Evolutionary conservation across 2,888 invertebrate genomes (phyloP), one percentile per base, ranked within the genome.

Genomic region (Latheticus oryzae): DNA sequence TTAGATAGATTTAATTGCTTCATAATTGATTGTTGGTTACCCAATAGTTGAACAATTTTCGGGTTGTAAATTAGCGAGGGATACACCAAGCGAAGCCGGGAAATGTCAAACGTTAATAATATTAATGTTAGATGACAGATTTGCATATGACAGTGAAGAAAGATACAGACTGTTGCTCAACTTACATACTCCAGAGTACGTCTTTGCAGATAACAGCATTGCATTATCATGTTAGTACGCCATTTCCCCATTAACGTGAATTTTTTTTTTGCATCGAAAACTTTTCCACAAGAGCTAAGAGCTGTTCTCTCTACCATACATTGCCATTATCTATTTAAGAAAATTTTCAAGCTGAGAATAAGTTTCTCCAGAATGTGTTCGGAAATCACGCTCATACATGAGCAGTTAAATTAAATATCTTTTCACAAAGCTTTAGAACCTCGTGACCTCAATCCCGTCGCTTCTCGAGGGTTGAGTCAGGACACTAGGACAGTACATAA

Each of bases 401-500:
- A 33, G 13, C 48, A 11, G 19, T 35, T 9, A 24, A 38, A 54
- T n/a, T 54, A 21, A 37, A 45, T 45, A 48, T 55, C 40, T 55
- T 48, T 62, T 62, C 11, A 9, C 35, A 12, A 24, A 48, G 32
- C 59, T 55, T 24, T 48, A 54, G 54, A 61, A 65, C 32, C 45
- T 60, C 58, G 55, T 59, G 63, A 63, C 65, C 65, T 60, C 63
- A 63, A 63, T 65, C 62, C 61, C 32, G 62, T 35, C 52, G 47
- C 52, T 58, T 61, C 60, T 23, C 55, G 59, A 58, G 45, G 45
- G 60, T 55, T 65, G 58, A 45, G 61, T 52, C 51, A 55, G 58
- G 54, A 60, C 57, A 45, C 56, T 60, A 51, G 61, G 57, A 60
- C 63, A 63, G 56, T 63, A 63, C 66, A 62, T 66, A 65, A 66